These are phyloP conservation scores for Erebia epiphron DNA, from an alignment of 2,888 invertebrate genomes.

Conservation along the genomic window DNA sequence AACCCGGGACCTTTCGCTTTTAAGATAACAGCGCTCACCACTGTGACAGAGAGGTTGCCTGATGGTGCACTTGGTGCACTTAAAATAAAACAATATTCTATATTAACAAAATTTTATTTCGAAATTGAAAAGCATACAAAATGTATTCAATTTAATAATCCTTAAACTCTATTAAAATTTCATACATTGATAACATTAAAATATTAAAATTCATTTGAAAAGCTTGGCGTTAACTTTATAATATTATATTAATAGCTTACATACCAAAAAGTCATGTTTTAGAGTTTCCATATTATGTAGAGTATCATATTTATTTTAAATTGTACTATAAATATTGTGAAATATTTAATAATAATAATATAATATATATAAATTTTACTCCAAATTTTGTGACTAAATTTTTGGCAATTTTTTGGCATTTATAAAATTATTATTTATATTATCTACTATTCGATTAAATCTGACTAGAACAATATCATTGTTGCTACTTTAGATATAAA, in stretches of 20 bases:
- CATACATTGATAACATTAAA: constrained; percentile 26
- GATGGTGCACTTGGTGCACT: not conserved
- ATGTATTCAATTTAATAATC: constrained; percentile 34
- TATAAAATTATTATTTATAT: not conserved
- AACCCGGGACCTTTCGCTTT: too few relatives aligned
- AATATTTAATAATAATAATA: too few relatives aligned
- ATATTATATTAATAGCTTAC: constrained; percentile 13
- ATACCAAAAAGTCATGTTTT: constrained; percentile 10
- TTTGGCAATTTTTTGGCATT: constrained; percentile 34
- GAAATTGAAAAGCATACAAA: constrained; percentile 50
- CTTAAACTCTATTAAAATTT: constrained; percentile 22
- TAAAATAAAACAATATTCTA: constrained; percentile 43
- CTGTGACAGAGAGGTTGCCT: not conserved
- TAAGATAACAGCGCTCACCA: too few relatives aligned
- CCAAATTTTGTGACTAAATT: too few relatives aligned
- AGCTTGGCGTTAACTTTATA: constrained; percentile 16
- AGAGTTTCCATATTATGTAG: too few relatives aligned
- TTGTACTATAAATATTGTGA: not conserved
- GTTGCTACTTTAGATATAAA: constrained; percentile 2
- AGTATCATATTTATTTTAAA: not conserved
- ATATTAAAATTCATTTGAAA: constrained; percentile 24
- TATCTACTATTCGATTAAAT: constrained; percentile 28
- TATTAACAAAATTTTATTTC: constrained; percentile 48
- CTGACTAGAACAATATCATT: constrained; percentile 33
- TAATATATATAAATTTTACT: too few relatives aligned